Percentiles rank a stretch among this genome's conserved stretches.
phyloP scores from a whole-genome alignment of 2,888 invertebrate species.

The Diogma glabrata region DNA sequence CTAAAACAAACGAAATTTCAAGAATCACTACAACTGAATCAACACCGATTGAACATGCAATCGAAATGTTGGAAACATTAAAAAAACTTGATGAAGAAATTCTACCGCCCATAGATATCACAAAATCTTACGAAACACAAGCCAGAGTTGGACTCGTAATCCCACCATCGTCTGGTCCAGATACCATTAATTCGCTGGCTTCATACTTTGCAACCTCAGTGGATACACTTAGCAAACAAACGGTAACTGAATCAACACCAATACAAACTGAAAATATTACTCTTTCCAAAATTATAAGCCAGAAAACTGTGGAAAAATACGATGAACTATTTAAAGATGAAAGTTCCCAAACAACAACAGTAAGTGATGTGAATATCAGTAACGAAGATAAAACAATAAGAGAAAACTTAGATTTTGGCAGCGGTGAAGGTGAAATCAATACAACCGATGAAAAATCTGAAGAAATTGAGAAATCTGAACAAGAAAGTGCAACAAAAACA shows the following conservation, averaged over 20 bases:
- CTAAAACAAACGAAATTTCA: background rate
- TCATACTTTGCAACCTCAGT: conserved; percentile 66
- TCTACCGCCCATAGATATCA: background rate
- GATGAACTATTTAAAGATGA: conserved; percentile 27
- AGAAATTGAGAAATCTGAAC: background rate
- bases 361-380: too few species aligned
- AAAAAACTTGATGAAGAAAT: background rate
- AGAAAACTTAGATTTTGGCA: too few species aligned
- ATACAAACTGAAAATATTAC: conserved; percentile 38
- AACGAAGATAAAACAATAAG: too few species aligned
- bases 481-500: too few species aligned
- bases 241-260: conserved; percentile 30
- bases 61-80: conserved; percentile 54
- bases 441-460: background rate
- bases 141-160: conserved; percentile 46
- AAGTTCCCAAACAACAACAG: conserved; percentile 17
- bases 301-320: conserved; percentile 32
- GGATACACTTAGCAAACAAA: conserved; percentile 41
- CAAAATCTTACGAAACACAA: background rate
- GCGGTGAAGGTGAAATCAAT: too few species aligned
- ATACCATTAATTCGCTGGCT: conserved; percentile 64
- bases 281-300: conserved; percentile 50
- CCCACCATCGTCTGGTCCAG: conserved; percentile 63
- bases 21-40: conserved; percentile 20
- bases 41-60: conserved; percentile 43